These are phyloP conservation scores for Boulengeromyrus knoepffleri DNA, from an alignment of 2,113 vertebrate genomes.

Conservation along the genomic window DNA sequence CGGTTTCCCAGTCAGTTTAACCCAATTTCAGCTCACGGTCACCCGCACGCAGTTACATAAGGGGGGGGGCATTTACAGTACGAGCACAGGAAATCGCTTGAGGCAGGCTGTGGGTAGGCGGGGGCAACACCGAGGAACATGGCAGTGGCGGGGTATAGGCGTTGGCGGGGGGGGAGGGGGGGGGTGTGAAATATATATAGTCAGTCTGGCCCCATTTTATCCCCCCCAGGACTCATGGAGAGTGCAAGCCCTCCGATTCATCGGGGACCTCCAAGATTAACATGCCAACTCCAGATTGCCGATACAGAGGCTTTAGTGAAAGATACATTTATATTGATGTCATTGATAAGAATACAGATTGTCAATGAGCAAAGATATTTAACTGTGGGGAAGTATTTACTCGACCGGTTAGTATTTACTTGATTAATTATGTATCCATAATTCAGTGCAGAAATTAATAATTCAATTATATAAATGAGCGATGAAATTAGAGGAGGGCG, in stretches of 20 bases:
- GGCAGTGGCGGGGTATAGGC: neutral
- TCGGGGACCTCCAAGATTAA: neutral
- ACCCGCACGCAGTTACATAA: neutral
- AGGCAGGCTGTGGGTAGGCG: neutral
- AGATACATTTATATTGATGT: neutral
- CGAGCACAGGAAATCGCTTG: neutral
- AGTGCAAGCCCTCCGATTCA: neutral
- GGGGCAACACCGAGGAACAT: neutral
- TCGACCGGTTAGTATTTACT: slow-evolving; percentile 53
- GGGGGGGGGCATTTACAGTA: neutral
- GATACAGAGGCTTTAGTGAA: neutral
- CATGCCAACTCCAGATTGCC: neutral
- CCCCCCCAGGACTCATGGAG: neutral
- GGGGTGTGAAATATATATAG: neutral
- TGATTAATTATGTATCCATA: slow-evolving; percentile 53
- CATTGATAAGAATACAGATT: slow-evolving; percentile 54
- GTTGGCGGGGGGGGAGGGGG: neutral
- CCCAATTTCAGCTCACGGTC: neutral
- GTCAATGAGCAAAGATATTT: slow-evolving; percentile 54
- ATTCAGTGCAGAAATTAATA: slow-evolving; percentile 60
- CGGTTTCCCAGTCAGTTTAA: neutral
- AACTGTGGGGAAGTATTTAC: slow-evolving; percentile 62
- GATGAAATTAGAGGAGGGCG: slow-evolving; percentile 23
- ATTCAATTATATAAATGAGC: slow-evolving; percentile 57
- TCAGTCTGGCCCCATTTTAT: neutral